Percentiles rank a stretch among this genome's conserved stretches.
These are phyloP conservation scores for Tigriopus californicus DNA, from an alignment of 2,888 invertebrate species.

Conservation along the genomic window DNA sequence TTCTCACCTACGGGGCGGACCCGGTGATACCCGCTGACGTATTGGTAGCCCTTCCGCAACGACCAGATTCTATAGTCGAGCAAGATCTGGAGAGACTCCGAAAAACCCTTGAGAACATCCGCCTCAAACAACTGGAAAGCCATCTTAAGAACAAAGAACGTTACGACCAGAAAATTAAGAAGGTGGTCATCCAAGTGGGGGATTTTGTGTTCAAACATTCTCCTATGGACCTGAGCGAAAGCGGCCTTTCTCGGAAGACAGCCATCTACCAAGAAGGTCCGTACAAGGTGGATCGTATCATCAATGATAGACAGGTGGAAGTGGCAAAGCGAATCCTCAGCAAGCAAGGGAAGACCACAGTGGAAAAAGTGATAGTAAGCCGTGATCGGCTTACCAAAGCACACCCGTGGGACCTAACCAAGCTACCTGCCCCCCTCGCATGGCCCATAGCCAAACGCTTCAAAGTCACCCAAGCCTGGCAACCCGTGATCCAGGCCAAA, in stretches of 20 bases:
- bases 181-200: not conserved
- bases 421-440: no score
- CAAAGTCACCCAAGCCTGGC: no score
- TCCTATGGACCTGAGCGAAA: not conserved
- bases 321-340: no score
- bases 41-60: not conserved
- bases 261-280: not conserved
- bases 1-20: not conserved
- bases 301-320: not conserved
- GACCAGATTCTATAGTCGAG: no score
- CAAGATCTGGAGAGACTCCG: no score
- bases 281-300: not conserved
- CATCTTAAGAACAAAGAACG: not conserved
- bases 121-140: not conserved
- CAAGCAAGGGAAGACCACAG: no score
- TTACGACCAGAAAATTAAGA: not conserved
- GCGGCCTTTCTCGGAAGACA: not conserved
- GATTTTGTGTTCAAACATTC: not conserved
- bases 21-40: not conserved
- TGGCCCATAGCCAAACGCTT: no score
- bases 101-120: not conserved
- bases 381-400: no score
- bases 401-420: no score
- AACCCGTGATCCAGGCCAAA: no score
- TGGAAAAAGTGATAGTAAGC: no score